These are phyloP conservation scores for Microtus richardsoni DNA, from an alignment of 2,113 vertebrate species.

Conservation along the genomic window DNA sequence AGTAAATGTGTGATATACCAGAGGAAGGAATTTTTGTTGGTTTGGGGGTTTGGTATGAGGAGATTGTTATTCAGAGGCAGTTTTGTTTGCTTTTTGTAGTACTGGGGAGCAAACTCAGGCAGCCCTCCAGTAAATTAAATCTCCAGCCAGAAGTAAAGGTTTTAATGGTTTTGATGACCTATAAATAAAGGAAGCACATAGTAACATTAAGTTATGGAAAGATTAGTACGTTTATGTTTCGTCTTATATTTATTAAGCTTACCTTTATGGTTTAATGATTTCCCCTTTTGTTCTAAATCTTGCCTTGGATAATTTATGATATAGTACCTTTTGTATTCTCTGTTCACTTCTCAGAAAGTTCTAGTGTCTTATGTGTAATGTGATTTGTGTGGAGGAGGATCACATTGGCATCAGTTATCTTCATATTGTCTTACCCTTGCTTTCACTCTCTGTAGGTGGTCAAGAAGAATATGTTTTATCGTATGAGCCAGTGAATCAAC, in stretches of 20 bases:
- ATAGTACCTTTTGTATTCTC: background rate
- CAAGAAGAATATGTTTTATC: slow-evolving; percentile 98
- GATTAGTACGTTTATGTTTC: slow-evolving; percentile 36
- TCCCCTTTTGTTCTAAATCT: slow-evolving; percentile 17
- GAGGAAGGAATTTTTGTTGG: background rate
- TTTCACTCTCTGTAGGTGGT: slow-evolving; percentile 90
- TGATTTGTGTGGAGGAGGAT: background rate
- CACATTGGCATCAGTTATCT: background rate
- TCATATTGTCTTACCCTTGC: slow-evolving; percentile 73
- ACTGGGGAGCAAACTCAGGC: background rate
- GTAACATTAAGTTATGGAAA: slow-evolving; percentile 30
- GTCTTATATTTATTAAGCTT: slow-evolving; percentile 53
- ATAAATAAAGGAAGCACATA: slow-evolving; percentile 3
- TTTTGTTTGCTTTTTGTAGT: background rate
- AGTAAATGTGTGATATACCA: background rate
- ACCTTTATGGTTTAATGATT: slow-evolving; percentile 62
- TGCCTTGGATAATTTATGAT: slow-evolving; percentile 34
- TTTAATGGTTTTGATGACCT: slow-evolving; percentile 39
- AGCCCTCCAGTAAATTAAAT: background rate
- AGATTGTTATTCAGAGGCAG: too few species aligned
- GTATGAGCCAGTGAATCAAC: slow-evolving; percentile 96
- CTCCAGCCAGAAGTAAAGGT: background rate
- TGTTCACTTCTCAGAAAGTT: background rate
- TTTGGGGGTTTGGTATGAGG: background rate
- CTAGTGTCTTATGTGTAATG: slow-evolving; percentile 11